A percentile compares a stretch with the other conserved stretches of the same genome.
phyloP scores from a whole-genome alignment of 1,140 invertebrate species.

The Ctenoplectra terminalis region DNA sequence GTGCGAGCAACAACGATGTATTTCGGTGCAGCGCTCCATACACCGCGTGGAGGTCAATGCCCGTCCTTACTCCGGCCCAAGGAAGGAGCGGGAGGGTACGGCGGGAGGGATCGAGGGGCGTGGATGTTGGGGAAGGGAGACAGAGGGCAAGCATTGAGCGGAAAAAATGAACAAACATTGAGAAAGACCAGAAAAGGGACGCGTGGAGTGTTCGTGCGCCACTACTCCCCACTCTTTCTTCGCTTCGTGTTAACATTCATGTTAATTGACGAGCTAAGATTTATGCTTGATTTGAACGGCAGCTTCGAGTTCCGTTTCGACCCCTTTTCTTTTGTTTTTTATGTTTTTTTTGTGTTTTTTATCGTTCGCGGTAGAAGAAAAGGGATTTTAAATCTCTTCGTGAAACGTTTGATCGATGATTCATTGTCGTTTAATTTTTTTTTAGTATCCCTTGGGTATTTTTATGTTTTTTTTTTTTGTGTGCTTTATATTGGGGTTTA shows the following conservation, averaged over 20 bases:
- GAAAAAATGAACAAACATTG: slow-evolving; percentile 72
- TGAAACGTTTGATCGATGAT: background rate
- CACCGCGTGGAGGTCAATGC: slow-evolving; percentile 82
- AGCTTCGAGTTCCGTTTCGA: background rate
- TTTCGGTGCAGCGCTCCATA: slow-evolving; percentile 82
- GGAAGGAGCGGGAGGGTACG: slow-evolving; percentile 72
- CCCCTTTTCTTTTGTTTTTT: too few species aligned
- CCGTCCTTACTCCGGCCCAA: slow-evolving; percentile 82
- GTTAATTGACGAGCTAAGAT: slow-evolving; percentile 40
- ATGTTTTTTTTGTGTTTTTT: too few species aligned
- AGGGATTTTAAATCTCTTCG: background rate
- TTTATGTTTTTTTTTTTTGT: too few species aligned
- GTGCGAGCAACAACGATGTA: slow-evolving; percentile 80
- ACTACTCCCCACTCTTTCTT: background rate
- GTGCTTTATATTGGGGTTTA: too few species aligned
- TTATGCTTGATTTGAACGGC: background rate
- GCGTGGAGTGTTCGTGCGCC: slow-evolving; percentile 23
- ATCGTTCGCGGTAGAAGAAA: background rate
- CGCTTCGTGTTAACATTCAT: slow-evolving; percentile 40
- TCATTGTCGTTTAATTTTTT: background rate
- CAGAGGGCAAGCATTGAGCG: slow-evolving; percentile 71
- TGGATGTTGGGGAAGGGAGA: slow-evolving; percentile 68
- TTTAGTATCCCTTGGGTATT: too few species aligned
- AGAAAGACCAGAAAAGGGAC: slow-evolving; percentile 54
- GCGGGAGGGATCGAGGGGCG: slow-evolving; percentile 43